Evolutionary conservation across 2,888 invertebrate species (phyloP).

Genomic region (Prionchulus punctatus): DNA sequence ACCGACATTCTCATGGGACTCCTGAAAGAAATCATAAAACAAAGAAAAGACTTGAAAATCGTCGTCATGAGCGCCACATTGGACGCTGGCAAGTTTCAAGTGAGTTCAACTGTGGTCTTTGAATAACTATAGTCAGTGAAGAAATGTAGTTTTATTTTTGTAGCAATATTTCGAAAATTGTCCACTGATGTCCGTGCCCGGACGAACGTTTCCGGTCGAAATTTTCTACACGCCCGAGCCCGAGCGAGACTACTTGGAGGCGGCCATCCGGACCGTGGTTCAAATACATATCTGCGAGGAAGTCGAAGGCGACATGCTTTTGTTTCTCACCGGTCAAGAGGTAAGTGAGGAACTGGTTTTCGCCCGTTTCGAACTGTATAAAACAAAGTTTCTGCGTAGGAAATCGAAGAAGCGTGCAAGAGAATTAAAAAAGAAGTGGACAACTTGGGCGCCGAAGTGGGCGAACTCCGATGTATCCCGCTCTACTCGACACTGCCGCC

Average conservation of each 20-base stretch:
- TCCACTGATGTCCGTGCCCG: slow-evolving; percentile 94
- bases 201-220: slow-evolving; percentile 81
- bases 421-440: slow-evolving; percentile 87
- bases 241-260: slow-evolving; percentile 90
- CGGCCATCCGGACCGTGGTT: slow-evolving; percentile 89
- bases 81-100: slow-evolving; percentile 93
- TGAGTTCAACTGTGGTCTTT: slow-evolving; percentile 18
- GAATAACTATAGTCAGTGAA: neutral
- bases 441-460: slow-evolving; percentile 85
- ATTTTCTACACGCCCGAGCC: slow-evolving; percentile 99
- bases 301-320: slow-evolving; percentile 60
- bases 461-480: slow-evolving; percentile 93
- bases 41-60: slow-evolving; percentile 76
- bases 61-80: slow-evolving; percentile 98
- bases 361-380: slow-evolving; percentile 3
- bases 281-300: slow-evolving; percentile 72
- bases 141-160: slow-evolving; percentile 12
- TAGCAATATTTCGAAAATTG: slow-evolving; percentile 94
- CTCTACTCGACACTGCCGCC: slow-evolving; percentile 95
- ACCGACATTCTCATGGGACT: slow-evolving; percentile 99
- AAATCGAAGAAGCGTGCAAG: slow-evolving; percentile 98
- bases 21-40: slow-evolving; percentile 67
- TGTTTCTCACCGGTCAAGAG: slow-evolving; percentile 67
- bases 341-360: slow-evolving; percentile 31
- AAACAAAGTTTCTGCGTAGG: slow-evolving; percentile 42